A percentile compares a stretch with the other conserved stretches of the same genome.
phyloP scores from a whole-genome alignment of 2,797 vertebrate species.

The Rhincodon typus region DNA sequence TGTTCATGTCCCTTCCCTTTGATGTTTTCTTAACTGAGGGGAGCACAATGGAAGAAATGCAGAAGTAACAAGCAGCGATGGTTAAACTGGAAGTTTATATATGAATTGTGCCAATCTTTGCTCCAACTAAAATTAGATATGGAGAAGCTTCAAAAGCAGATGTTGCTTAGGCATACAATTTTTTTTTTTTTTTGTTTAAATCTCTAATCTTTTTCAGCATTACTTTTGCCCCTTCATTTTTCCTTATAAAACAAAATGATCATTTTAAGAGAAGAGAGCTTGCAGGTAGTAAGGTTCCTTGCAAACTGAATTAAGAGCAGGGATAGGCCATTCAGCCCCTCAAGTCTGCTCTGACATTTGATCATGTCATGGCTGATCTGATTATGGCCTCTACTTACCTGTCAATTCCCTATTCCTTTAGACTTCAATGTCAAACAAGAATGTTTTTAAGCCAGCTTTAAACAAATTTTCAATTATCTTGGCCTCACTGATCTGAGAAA shows the following conservation, averaged over 20 bases:
- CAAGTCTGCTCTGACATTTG: too few species aligned
- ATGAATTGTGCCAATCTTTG: neutral
- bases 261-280: neutral
- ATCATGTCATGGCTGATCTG: too few species aligned
- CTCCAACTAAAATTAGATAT: neutral
- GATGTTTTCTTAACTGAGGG: neutral
- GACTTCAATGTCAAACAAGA: too few species aligned
- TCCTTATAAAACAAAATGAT: neutral
- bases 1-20: neutral
- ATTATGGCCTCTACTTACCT: too few species aligned
- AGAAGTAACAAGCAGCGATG: neutral
- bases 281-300: neutral
- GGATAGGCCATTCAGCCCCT: too few species aligned
- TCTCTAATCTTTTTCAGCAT: neutral
- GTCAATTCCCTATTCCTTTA: too few species aligned
- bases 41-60: neutral
- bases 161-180: neutral
- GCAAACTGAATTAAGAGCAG: neutral
- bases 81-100: neutral
- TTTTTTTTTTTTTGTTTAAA: neutral
- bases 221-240: neutral
- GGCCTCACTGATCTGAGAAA: too few species aligned
- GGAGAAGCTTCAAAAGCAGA: neutral
- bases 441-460: too few species aligned
- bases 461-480: too few species aligned